Percentiles rank a stretch among this genome's conserved stretches.
These are phyloP conservation scores for Ardeotis arabs DNA, from an alignment of 2,113 vertebrate species.

Conservation along the genomic window DNA sequence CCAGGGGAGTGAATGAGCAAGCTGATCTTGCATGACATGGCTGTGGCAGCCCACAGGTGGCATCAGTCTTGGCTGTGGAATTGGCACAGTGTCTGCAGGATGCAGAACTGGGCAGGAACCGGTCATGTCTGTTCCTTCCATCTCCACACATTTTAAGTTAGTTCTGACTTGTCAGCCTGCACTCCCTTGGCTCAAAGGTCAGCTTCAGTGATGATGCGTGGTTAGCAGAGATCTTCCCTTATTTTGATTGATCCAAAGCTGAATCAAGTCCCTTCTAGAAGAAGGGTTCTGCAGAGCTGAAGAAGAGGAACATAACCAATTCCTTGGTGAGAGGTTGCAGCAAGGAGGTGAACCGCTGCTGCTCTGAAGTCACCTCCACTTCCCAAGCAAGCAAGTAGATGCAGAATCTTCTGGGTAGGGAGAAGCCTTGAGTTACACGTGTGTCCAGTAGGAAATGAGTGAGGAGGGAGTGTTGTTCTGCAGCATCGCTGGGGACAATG, in stretches of 20 bases:
- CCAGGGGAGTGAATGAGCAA: neutral
- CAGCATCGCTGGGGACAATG: neutral
- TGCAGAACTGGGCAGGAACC: neutral
- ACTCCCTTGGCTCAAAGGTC: neutral
- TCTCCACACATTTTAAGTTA: neutral
- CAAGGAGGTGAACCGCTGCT: neutral
- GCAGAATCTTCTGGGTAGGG: neutral
- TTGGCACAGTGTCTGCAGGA: accelerated
- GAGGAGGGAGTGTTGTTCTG: slow-evolving; percentile 28
- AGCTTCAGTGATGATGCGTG: neutral
- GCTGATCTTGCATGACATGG: accelerated
- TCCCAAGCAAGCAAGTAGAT: neutral
- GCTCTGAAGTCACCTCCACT: neutral
- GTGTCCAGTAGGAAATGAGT: slow-evolving; percentile 12
- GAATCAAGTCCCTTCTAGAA: neutral
- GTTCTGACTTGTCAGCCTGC: neutral
- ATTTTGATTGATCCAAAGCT: neutral
- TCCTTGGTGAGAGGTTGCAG: neutral
- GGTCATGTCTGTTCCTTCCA: neutral
- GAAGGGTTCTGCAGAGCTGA: neutral
- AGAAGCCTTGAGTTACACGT: neutral
- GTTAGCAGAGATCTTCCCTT: neutral
- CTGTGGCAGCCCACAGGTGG: neutral
- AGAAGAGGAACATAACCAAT: neutral
- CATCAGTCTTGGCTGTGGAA: neutral